Percentiles rank a stretch among this genome's conserved stretches.
These are phyloP conservation scores for Onychostruthus taczanowskii DNA, from an alignment of 2,113 vertebrate genomes.

Conservation along the genomic window DNA sequence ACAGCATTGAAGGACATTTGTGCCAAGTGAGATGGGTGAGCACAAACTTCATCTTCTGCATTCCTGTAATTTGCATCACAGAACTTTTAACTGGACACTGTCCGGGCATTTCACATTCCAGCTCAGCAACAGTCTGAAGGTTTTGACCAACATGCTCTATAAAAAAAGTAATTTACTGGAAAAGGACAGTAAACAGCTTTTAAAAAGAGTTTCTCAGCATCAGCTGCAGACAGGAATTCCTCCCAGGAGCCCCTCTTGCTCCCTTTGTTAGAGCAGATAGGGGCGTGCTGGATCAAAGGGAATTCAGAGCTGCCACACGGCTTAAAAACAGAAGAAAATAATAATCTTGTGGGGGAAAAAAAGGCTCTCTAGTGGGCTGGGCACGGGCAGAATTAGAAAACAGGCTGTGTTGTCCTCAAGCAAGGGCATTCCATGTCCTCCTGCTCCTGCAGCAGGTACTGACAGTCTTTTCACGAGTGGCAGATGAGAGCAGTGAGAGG, in stretches of 20 bases:
- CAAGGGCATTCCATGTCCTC: not conserved
- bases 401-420: not conserved
- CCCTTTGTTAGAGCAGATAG: not conserved
- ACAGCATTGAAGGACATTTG: not conserved
- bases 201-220: slow-evolving; percentile 39
- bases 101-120: slow-evolving; percentile 21
- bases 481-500: not conserved
- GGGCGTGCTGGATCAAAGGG: rapidly evolving
- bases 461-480: not conserved
- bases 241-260: not conserved
- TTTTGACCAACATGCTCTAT: slow-evolving; percentile 3
- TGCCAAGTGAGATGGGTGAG: not conserved
- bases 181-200: slow-evolving; percentile 36
- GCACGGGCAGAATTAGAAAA: slow-evolving; percentile 4
- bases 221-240: slow-evolving; percentile 43
- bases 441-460: not conserved
- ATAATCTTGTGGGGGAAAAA: not conserved
- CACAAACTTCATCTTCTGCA: not conserved
- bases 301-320: not conserved
- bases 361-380: not conserved
- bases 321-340: slow-evolving; percentile 7
- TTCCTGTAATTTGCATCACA: not conserved
- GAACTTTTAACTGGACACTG: not conserved
- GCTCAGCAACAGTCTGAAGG: not conserved
- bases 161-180: slow-evolving; percentile 16